phyloP scores from a whole-genome alignment of 2,113 vertebrate species.

The Notechis scutatus region DNA sequence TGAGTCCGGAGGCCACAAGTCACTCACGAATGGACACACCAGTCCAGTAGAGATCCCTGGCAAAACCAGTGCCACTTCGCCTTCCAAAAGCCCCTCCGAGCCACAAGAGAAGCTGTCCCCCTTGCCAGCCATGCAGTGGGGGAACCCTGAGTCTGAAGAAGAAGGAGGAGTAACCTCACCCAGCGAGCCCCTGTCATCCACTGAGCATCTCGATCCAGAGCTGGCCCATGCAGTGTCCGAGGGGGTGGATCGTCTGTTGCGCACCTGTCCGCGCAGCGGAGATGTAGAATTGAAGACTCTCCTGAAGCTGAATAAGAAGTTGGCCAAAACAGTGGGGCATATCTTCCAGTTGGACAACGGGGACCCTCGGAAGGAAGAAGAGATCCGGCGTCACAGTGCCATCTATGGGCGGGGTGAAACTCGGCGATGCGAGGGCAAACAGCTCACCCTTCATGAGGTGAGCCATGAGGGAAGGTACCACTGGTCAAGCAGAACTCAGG shows the following conservation, averaged over 20 bases:
- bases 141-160: slow-evolving; percentile 83
- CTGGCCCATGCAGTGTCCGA: slow-evolving; percentile 82
- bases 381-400: slow-evolving; percentile 92
- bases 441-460: slow-evolving; percentile 94
- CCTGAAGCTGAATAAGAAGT: slow-evolving; percentile 91
- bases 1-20: slow-evolving; percentile 75
- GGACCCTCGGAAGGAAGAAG: slow-evolving; percentile 86
- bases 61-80: slow-evolving; percentile 71
- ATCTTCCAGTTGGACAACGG: slow-evolving; percentile 89
- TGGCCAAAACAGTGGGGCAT: slow-evolving; percentile 90
- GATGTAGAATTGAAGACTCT: slow-evolving; percentile 81
- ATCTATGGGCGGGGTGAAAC: slow-evolving; percentile 94
- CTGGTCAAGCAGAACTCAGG: too few relatives aligned
- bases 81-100: slow-evolving; percentile 85
- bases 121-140: slow-evolving; percentile 69
- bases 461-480: slow-evolving; percentile 12
- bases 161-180: slow-evolving; percentile 80
- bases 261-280: slow-evolving; percentile 79
- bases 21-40: slow-evolving; percentile 81
- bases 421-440: slow-evolving; percentile 90
- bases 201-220: slow-evolving; percentile 81
- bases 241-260: slow-evolving; percentile 84
- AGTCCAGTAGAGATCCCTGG: slow-evolving; percentile 73
- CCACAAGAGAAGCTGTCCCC: slow-evolving; percentile 87
- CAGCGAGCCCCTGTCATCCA: neutral